Percentiles rank a stretch among this genome's conserved stretches.
Conservation (phyloP, 1,140 invertebrate species). For the Ectropis grisescens region DNA sequence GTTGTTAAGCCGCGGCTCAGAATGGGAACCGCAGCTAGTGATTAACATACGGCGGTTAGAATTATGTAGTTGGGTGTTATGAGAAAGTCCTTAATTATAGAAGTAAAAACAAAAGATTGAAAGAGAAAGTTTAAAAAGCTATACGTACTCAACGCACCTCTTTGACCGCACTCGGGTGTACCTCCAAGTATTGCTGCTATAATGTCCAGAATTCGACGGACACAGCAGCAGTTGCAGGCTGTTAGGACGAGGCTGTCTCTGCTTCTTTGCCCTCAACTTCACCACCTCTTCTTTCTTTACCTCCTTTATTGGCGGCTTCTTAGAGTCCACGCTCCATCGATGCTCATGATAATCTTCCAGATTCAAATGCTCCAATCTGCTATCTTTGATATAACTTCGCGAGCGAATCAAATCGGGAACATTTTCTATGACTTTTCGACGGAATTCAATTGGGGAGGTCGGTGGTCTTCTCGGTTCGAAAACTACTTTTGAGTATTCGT, state of each 20-base stretch:
- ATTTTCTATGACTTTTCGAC: constrained; percentile 31
- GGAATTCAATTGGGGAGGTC: constrained; percentile 36
- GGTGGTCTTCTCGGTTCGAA: constrained; percentile 57
- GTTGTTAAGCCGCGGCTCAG: too few relatives aligned
- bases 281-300: constrained; percentile 37
- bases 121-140: too few relatives aligned
- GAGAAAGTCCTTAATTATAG: too few relatives aligned
- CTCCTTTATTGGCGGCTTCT: constrained; percentile 49
- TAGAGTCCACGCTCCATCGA: constrained; percentile 27
- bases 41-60: too few relatives aligned
- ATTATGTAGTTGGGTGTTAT: too few relatives aligned
- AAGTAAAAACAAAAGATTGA: too few relatives aligned
- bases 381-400: constrained; percentile 41
- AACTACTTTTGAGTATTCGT: constrained; percentile 56
- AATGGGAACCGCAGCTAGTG: too few relatives aligned
- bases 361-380: constrained; percentile 44
- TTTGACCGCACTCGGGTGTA: constrained; percentile 58
- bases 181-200: constrained; percentile 58
- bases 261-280: constrained; percentile 47
- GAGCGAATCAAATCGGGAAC: constrained; percentile 50
- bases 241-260: constrained; percentile 50
- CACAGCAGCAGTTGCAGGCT: constrained; percentile 54
- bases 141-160: too few relatives aligned
- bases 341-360: constrained; percentile 25
- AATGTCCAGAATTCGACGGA: constrained; percentile 51